These are phyloP conservation scores for Phocides pigmalion DNA, from an alignment of 1,140 invertebrate species.

Conservation along the genomic window DNA sequence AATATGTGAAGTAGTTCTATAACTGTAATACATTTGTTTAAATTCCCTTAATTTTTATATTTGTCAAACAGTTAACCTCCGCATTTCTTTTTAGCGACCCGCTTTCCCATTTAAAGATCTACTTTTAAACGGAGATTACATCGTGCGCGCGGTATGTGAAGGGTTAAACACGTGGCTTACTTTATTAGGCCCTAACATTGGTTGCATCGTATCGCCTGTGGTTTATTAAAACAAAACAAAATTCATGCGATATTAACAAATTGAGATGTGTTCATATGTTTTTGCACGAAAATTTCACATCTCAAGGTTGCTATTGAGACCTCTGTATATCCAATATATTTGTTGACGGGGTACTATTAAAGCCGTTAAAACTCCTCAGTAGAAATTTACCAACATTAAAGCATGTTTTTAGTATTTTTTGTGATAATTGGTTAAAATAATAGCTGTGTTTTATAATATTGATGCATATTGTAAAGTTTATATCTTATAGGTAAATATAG, in stretches of 20 bases:
- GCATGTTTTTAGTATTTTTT: too few relatives aligned
- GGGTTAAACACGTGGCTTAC: not conserved
- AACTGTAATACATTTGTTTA: too few relatives aligned
- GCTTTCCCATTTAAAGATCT: conserved; percentile 27
- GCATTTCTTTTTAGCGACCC: conserved; percentile 27
- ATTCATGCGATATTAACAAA: conserved; percentile 16
- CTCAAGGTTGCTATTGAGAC: not conserved
- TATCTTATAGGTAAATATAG: too few relatives aligned
- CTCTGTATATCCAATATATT: too few relatives aligned
- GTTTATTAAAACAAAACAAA: conserved; percentile 10
- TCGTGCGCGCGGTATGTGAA: conserved; percentile 28
- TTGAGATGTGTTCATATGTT: not conserved
- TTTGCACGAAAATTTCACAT: not conserved
- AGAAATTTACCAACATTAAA: too few relatives aligned
- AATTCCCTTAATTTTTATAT: not conserved
- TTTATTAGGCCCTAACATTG: conserved; percentile 1
- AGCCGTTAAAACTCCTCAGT: too few relatives aligned
- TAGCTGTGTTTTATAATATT: too few relatives aligned
- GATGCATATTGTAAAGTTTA: too few relatives aligned
- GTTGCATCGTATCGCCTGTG: conserved; percentile 14
- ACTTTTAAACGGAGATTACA: conserved; percentile 32
- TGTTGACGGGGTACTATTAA: too few relatives aligned
- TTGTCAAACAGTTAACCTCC: conserved; percentile 3
- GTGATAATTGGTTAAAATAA: too few relatives aligned
- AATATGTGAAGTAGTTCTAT: too few relatives aligned